phyloP scores from a whole-genome alignment of 1,140 invertebrate genomes.

The Samia ricini region DNA sequence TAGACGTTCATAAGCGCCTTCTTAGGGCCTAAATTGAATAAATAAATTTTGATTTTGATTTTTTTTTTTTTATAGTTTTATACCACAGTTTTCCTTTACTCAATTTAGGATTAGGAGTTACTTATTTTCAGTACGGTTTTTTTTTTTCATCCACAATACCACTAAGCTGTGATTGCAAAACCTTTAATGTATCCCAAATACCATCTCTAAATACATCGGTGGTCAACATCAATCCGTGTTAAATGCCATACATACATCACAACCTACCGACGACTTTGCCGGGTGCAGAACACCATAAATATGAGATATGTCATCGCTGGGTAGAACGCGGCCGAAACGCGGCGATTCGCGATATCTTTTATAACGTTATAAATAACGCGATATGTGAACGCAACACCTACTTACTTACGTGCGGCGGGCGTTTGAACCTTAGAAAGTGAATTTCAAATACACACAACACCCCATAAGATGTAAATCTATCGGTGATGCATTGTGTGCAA shows the following conservation, averaged over 20 bases:
- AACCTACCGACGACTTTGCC: conserved; percentile 42
- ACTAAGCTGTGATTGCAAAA: no score
- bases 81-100: no score
- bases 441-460: not conserved
- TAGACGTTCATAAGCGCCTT: no score
- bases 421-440: conserved; percentile 6
- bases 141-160: no score
- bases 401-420: conserved; percentile 33
- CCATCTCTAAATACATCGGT: not conserved
- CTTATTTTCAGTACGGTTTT: no score
- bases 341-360: conserved; percentile 49
- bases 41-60: no score
- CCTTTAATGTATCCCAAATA: no score
- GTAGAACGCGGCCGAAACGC: conserved; percentile 43
- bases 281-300: conserved; percentile 53
- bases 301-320: conserved; percentile 58
- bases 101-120: no score
- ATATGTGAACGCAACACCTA: conserved; percentile 45
- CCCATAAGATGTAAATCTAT: no score
- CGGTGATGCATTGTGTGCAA: no score
- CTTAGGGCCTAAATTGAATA: no score
- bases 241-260: conserved; percentile 52
- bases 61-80: no score
- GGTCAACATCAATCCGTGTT: conserved; percentile 19
- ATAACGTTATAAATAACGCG: conserved; percentile 54